Percentiles rank a stretch among this genome's conserved stretches.
Evolutionary conservation across 2,888 invertebrate species (phyloP).

Genomic region (Chrysina gloriosa): DNA sequence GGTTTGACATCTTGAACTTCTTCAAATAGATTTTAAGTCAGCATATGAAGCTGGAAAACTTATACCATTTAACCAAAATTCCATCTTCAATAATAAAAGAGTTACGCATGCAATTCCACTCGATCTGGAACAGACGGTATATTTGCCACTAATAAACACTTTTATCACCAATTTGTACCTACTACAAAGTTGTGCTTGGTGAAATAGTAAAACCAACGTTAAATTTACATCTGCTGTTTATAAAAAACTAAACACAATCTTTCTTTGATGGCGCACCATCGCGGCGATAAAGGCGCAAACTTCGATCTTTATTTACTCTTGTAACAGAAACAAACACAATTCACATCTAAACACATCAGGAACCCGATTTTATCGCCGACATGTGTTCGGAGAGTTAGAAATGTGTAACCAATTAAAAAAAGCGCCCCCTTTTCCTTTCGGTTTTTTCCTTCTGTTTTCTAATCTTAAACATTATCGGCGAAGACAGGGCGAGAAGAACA

Average conservation of each 20-base stretch:
- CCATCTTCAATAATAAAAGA: no score
- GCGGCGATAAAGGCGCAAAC: background rate
- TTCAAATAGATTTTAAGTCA: no score
- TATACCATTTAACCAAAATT: no score
- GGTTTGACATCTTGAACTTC: no score
- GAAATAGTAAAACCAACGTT: background rate
- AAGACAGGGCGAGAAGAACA: background rate
- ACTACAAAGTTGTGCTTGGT: background rate
- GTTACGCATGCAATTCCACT: no score
- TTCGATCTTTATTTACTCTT: background rate
- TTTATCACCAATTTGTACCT: background rate
- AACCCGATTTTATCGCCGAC: slow-evolving; percentile 18
- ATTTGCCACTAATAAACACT: background rate
- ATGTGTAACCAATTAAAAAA: slow-evolving; percentile 35
- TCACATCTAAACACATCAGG: slow-evolving; percentile 23
- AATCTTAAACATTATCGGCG: background rate
- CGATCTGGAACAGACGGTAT: no score
- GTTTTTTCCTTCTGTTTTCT: background rate
- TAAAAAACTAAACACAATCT: background rate
- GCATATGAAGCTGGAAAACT: no score
- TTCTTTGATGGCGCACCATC: background rate
- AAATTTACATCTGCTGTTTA: background rate
- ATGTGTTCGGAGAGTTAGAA: slow-evolving; percentile 20
- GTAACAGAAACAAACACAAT: slow-evolving; percentile 22
- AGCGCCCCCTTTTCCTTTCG: background rate